Conservation (phyloP, 2,797 vertebrate genomes). For the Mormyrops attenuatus region DNA sequence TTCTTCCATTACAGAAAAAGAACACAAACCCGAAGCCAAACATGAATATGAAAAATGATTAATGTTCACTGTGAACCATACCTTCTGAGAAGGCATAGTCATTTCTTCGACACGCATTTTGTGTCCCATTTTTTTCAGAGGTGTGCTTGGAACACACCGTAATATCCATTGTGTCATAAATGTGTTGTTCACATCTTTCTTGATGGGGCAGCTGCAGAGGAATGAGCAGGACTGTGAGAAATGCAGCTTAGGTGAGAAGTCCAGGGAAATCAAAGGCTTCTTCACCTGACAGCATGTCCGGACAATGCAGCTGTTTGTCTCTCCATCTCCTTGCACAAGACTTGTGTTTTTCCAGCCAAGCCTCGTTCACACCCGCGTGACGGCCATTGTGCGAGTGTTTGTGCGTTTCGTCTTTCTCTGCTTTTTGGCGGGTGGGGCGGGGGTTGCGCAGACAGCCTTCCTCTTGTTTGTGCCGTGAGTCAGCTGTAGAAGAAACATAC, state of each 20-base stretch:
- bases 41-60: neutral
- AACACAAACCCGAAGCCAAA: neutral
- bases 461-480: conserved; percentile 23
- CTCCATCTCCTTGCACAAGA: conserved; percentile 2
- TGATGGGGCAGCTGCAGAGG: neutral
- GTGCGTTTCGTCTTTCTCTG: neutral
- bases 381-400: neutral
- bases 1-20: neutral
- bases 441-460: neutral
- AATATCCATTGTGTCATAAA: conserved; percentile 6
- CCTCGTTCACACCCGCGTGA: neutral
- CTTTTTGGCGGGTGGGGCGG: neutral
- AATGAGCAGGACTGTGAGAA: conserved; percentile 19
- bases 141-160: neutral
- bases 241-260: conserved; percentile 34
- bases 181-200: neutral
- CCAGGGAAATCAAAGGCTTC: conserved; percentile 45
- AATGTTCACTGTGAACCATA: neutral
- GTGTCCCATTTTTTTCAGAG: neutral
- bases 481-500: conserved; percentile 13
- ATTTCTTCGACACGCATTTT: neutral
- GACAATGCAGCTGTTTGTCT: conserved; percentile 55
- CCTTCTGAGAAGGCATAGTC: neutral
- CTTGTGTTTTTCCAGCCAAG: neutral
- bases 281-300: conserved; percentile 40